phyloP scores from a whole-genome alignment of 2,797 vertebrate species.

The Eidolon dupreanum region DNA sequence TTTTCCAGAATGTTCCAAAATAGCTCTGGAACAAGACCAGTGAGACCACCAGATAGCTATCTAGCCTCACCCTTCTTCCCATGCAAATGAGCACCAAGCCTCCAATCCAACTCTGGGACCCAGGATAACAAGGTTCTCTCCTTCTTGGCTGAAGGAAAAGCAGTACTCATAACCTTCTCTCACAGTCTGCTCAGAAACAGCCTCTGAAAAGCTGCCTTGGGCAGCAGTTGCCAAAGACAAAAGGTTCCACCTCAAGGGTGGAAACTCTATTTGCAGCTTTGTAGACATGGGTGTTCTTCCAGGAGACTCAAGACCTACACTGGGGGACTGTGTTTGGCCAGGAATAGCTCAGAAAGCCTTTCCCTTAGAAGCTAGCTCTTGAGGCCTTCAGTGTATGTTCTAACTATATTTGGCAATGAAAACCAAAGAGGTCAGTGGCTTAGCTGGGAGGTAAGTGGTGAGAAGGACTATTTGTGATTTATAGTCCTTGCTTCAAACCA shows the following conservation, averaged over 20 bases:
- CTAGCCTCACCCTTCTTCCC: constrained; percentile 66
- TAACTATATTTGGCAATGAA: constrained; percentile 77
- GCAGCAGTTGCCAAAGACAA: constrained; percentile 62
- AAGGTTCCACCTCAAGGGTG: constrained; percentile 58
- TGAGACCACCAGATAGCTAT: constrained; percentile 73
- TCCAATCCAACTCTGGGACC: constrained; percentile 26
- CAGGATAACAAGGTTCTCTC: background rate
- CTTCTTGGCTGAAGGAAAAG: background rate
- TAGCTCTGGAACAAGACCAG: constrained; percentile 69
- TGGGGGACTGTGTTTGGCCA: background rate
- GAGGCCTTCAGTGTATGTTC: constrained; percentile 66
- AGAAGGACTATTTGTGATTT: constrained; percentile 67
- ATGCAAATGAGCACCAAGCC: constrained; percentile 63
- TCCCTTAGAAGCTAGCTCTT: constrained; percentile 26
- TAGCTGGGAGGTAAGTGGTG: background rate
- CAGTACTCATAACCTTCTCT: background rate
- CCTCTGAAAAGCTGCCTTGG: constrained; percentile 51
- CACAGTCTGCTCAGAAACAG: background rate
- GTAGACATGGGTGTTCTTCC: constrained; percentile 74
- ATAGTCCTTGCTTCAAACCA: constrained; percentile 59
- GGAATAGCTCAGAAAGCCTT: constrained; percentile 65
- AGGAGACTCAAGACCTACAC: constrained; percentile 27
- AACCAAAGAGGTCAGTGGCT: constrained; percentile 74
- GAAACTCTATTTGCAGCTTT: constrained; percentile 58
- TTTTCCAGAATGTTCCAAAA: constrained; percentile 79